Evolutionary conservation across 2,888 invertebrate species (phyloP).

Genomic region (Aporophyla lueneburgensis): DNA sequence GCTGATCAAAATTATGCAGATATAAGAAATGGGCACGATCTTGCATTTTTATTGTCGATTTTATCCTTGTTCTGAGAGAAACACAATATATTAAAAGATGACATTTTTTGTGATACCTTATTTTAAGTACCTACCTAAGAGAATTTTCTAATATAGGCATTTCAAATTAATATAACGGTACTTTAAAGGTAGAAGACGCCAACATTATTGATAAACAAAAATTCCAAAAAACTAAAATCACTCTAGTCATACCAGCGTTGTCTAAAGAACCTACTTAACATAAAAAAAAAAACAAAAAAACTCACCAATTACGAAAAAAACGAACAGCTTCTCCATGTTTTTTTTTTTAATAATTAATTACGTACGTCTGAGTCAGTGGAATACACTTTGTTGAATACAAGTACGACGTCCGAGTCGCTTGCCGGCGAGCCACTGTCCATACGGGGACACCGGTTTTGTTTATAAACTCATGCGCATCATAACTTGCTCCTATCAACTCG

Average conservation of each 20-base stretch:
- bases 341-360: constrained; percentile 35
- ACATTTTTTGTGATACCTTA: not conserved
- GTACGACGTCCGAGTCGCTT: constrained; percentile 50
- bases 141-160: not conserved
- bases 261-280: not conserved
- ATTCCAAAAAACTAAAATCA: not conserved
- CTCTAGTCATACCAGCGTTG: not conserved
- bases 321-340: constrained; percentile 73
- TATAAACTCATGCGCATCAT: constrained; percentile 72
- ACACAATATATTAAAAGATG: not conserved
- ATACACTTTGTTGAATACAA: constrained; percentile 31
- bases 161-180: not conserved
- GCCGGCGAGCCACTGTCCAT: constrained; percentile 64
- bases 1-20: constrained; percentile 6
- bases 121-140: not conserved
- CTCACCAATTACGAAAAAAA: constrained; percentile 77
- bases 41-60: not conserved
- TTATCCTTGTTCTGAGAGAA: not conserved
- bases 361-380: constrained; percentile 20
- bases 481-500: constrained; percentile 6
- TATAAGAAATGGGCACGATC: not conserved
- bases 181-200: not conserved
- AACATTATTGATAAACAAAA: not conserved
- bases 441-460: constrained; percentile 63
- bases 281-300: constrained; percentile 29